Conservation (phyloP, 2,888 invertebrate species). For the Ophion slaviceki region DNA sequence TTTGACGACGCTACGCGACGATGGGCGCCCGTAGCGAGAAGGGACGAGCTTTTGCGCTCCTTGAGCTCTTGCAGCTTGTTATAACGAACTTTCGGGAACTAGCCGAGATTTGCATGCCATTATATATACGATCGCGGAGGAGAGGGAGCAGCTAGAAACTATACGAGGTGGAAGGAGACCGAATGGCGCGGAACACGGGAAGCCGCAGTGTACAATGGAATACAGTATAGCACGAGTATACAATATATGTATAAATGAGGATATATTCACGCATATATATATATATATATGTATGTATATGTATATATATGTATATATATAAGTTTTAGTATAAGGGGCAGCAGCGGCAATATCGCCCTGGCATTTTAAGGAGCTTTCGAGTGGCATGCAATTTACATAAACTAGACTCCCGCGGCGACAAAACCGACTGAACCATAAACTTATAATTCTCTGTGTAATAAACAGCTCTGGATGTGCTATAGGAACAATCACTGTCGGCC, state of each 20-base stretch:
- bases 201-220: conserved; percentile 1
- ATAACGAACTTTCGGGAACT: conserved; percentile 77
- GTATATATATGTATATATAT: conserved; percentile 5
- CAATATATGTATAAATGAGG: not conserved
- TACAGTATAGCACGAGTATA: conserved; percentile 6
- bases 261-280: not conserved
- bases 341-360: conserved; percentile 58
- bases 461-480: conserved; percentile 62
- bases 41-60: conserved; percentile 65
- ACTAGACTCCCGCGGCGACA: conserved; percentile 67
- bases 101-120: conserved; percentile 78
- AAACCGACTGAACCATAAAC: conserved; percentile 66
- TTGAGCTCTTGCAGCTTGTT: conserved; percentile 72
- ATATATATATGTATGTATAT: not conserved
- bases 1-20: not conserved
- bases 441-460: conserved; percentile 66
- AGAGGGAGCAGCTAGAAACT: conserved; percentile 46
- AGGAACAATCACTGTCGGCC: conserved; percentile 37
- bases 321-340: conserved; percentile 26
- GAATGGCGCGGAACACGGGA: conserved; percentile 40
- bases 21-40: conserved; percentile 19
- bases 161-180: conserved; percentile 48
- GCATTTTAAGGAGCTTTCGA: conserved; percentile 67
- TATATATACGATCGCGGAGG: conserved; percentile 55
- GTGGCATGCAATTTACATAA: conserved; percentile 66